Conservation (phyloP, 1,140 invertebrate genomes). For the Aphelenchoides fujianensis region DNA sequence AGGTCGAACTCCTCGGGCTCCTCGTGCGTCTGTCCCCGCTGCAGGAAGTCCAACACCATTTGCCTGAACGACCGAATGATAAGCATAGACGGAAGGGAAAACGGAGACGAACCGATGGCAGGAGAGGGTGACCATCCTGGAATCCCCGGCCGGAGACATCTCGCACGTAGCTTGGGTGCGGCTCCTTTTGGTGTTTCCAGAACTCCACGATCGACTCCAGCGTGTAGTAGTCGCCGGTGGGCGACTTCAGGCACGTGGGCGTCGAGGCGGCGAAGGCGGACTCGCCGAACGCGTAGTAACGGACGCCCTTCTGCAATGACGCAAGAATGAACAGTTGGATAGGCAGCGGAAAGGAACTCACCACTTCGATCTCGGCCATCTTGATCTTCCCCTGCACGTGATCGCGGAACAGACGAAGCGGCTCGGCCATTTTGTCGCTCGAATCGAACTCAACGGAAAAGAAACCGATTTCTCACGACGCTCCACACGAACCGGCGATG, state of each 20-base stretch:
- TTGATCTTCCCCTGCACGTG: conserved; percentile 6
- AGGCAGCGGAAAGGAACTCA: conserved; percentile 1
- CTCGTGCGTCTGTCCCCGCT: conserved; percentile 11
- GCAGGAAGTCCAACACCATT: conserved; percentile 36
- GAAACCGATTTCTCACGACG: too few relatives aligned
- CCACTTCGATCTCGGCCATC: conserved; percentile 13
- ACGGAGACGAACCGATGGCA: conserved; percentile 45
- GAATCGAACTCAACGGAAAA: conserved; percentile 7
- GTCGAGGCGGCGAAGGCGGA: conserved; percentile 40
- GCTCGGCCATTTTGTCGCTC: background rate
- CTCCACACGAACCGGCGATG: too few relatives aligned
- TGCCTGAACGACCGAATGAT: conserved; percentile 27
- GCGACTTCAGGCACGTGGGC: conserved; percentile 40
- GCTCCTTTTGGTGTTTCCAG: conserved; percentile 33
- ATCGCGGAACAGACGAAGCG: conserved; percentile 18
- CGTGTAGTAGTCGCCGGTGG: conserved; percentile 38
- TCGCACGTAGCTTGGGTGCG: conserved; percentile 40
- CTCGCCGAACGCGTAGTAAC: conserved; percentile 46
- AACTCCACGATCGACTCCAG: conserved; percentile 46
- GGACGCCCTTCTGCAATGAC: conserved; percentile 31
- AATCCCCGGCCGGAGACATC: conserved; percentile 48
- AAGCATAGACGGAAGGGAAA: conserved; percentile 25
- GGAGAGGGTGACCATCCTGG: too few relatives aligned
- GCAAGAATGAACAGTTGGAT: background rate
- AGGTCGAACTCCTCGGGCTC: conserved; percentile 38